Evolutionary conservation across 2,888 invertebrate genomes (phyloP), one percentile per base, ranked within the genome.

Genomic region (Caenorhabditis becei): DNA sequence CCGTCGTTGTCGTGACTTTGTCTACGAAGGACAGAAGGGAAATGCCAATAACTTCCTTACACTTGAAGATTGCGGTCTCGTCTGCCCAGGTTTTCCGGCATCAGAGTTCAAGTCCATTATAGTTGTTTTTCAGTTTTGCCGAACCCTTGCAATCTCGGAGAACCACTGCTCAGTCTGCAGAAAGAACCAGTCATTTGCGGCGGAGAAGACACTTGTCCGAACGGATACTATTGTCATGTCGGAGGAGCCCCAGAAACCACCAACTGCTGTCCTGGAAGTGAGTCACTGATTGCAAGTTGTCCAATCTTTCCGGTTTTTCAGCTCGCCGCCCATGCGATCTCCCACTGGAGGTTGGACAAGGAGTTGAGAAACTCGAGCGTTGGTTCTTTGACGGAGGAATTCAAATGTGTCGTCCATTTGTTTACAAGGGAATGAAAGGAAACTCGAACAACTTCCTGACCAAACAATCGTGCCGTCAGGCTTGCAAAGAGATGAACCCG

Each of bases 241-340:
- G 91, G 91, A 37, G 87, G 84, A 24, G 82, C 87, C 11, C 90
- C 89, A 8, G 88, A 88, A 69, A 89, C 88, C 10, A 91, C 91
- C 41, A 91, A 90, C 74, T 91, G 91, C 70, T 91, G 91, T 82
- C 90, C 90, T 44, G 89, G 89, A 83, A 87, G 89, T 90, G 56
- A 82, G 89, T 49, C n/a, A n/a, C n/a, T n/a, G n/a, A n/a, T n/a
- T n/a, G n/a, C n/a, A n/a, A n/a, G n/a, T n/a, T n/a, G n/a, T n/a
- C n/a, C n/a, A 23, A 32, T 56, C 32, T 16, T 35, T 47, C 24
- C 44, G n/a, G 11, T 61, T 72, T 81, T 81, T 47, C 71, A 86
- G 84, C 86, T 23, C 83, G 84, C n/a, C 70, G 82, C 16, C 85
- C 86, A 26, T 87, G 88, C 54, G 86, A 86, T 62, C 79, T 85